Percentiles rank a stretch among this genome's conserved stretches.
These are phyloP conservation scores for Zaprionus ghesquierei DNA, from an alignment of 1,140 invertebrate genomes.

Conservation along the genomic window DNA sequence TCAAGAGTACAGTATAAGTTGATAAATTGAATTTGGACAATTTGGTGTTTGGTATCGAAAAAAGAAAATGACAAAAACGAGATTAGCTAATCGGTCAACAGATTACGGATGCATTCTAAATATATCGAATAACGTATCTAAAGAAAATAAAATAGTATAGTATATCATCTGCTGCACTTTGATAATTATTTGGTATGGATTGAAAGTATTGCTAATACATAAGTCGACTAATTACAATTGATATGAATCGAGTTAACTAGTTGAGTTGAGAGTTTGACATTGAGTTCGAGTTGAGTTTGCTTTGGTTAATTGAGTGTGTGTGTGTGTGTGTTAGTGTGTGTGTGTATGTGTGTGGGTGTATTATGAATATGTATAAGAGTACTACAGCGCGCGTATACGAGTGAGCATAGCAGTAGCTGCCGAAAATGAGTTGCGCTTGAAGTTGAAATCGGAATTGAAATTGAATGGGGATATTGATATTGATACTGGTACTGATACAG, in stretches of 20 bases:
- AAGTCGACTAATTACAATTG: constrained; percentile 57
- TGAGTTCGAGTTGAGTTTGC: constrained; percentile 28
- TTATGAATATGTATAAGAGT: constrained; percentile 43
- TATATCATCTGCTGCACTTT: constrained; percentile 47
- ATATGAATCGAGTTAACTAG: constrained; percentile 29
- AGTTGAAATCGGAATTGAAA: constrained; percentile 51
- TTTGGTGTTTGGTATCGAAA: constrained; percentile 35
- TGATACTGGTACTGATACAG: constrained; percentile 18
- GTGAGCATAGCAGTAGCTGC: constrained; percentile 9
- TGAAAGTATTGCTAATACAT: constrained; percentile 16
- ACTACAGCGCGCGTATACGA: constrained; percentile 33
- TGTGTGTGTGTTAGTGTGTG: constrained; percentile 13
- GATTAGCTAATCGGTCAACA: constrained; percentile 62
- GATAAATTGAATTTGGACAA: background rate
- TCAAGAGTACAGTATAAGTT: background rate
- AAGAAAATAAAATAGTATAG: constrained; percentile 38
- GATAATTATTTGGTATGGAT: constrained; percentile 30
- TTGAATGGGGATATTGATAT: constrained; percentile 46
- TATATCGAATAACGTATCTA: constrained; percentile 35
- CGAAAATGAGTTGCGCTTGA: constrained; percentile 36
- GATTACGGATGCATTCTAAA: constrained; percentile 51
- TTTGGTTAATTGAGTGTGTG: constrained; percentile 7
- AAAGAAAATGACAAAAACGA: constrained; percentile 30
- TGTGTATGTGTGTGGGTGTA: constrained; percentile 17
- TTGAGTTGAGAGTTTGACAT: constrained; percentile 18